Evolutionary conservation across 1,140 invertebrate genomes (phyloP), one percentile per base, ranked within the genome.

Genomic region (Thalassaphorura encarpata): DNA sequence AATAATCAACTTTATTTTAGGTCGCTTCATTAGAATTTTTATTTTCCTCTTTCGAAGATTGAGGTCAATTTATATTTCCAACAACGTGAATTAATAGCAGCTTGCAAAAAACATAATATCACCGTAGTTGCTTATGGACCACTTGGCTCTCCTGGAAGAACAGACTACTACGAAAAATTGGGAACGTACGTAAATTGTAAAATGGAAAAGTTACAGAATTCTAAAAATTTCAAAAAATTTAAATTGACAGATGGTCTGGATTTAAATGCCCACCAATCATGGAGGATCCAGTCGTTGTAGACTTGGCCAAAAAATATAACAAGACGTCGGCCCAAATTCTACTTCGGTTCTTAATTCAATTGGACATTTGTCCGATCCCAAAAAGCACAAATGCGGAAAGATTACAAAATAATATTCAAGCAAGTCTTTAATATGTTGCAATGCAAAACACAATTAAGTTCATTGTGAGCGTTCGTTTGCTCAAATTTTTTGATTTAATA

Each of bases 321-420:
- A 87, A 84, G 69, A 80, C 80, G 1, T 70, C 84, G 5, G 87
- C 85, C 1, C 87, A 92, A 73, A 72, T 94, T 43, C 72, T 92
- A 39, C 69, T 94, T 0, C 76, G 83, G 40, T 85, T 84, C 70
- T 76, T 85, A 43, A 67, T 89, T 0, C 81, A 89, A 69, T 74
- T 79, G 48, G 81, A 80, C 11, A 72, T 90, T 8, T 73, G 79
- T 39, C 83, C 85, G 18, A 89, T 94, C 68, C 89, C 89, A 41
- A 94, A 93, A 73, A 89, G 85, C 68, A 80, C 80, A 0, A 87
- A 81, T 67, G 73, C 80, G 0, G 69, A 77, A 8, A 77, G 88
- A 65, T 75, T 93, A 1, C 78, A 78, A 66, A 69, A 76, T 54
- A 85, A 85, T 67, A 74, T 75, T 48, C 31, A 66, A 23, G 67